Conservation (phyloP, 2,113 vertebrate species). For the Atherinomorus stipes region DNA sequence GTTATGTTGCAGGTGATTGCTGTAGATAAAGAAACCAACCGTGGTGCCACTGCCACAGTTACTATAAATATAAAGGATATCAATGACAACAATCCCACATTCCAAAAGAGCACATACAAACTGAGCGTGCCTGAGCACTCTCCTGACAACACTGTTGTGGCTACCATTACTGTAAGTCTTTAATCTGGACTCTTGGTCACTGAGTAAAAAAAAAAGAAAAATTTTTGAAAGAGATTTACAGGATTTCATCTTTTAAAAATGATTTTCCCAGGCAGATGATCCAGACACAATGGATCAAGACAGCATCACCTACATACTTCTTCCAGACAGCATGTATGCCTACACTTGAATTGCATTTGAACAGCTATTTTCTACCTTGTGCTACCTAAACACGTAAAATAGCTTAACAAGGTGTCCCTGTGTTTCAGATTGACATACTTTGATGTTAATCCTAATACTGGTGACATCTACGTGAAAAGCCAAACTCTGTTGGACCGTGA, state of each 20-base stretch:
- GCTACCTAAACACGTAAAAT: too few relatives aligned
- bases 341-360: not conserved
- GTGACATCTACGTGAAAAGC: conserved; percentile 81
- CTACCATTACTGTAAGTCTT: conserved; percentile 82
- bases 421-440: conserved; percentile 82
- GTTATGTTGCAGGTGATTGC: conserved; percentile 86
- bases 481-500: conserved; percentile 85
- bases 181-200: not conserved
- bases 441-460: conserved; percentile 72
- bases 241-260: not conserved
- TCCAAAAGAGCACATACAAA: conserved; percentile 78
- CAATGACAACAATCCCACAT: conserved; percentile 91
- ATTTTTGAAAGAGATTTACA: not conserved
- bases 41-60: conserved; percentile 80
- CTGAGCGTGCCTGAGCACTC: conserved; percentile 84
- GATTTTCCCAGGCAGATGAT: conserved; percentile 86
- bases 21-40: conserved; percentile 61
- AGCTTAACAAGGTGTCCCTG: not conserved
- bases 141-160: conserved; percentile 62
- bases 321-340: conserved; percentile 88
- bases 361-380: not conserved
- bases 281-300: conserved; percentile 84
- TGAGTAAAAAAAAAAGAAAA: too few relatives aligned
- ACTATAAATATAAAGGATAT: conserved; percentile 86
- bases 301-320: conserved; percentile 87